phyloP scores from a whole-genome alignment of 2,888 invertebrate genomes.

The Vanessa cardui region DNA sequence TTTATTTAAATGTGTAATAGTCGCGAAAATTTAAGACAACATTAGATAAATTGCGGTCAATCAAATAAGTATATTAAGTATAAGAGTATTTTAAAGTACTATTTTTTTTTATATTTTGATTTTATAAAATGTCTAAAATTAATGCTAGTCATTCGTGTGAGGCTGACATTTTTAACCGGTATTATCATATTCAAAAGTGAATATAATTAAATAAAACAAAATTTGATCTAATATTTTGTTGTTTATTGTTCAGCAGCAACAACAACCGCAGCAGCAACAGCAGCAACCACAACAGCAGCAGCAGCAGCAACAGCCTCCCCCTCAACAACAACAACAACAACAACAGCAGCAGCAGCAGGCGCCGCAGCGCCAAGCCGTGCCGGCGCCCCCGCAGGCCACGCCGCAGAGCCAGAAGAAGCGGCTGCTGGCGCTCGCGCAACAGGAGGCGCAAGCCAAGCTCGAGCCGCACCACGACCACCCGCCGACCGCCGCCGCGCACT shows the following conservation, averaged over 20 bases:
- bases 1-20: no score
- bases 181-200: no score
- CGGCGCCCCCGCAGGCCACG: constrained; percentile 61
- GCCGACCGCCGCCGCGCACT: constrained; percentile 47
- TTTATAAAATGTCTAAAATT: no score
- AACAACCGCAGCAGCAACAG: constrained; percentile 37
- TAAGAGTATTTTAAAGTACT: no score
- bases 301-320: constrained; percentile 30
- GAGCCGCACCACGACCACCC: constrained; percentile 72
- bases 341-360: constrained; percentile 44
- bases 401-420: constrained; percentile 95
- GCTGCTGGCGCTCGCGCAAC: constrained; percentile 90
- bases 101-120: no score
- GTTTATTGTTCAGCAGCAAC: constrained; percentile 7
- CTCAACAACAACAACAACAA: constrained; percentile 40
- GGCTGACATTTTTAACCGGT: no score
- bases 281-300: constrained; percentile 26
- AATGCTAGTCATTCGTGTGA: no score
- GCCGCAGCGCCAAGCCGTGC: constrained; percentile 39
- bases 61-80: no score
- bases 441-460: constrained; percentile 80
- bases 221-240: no score
- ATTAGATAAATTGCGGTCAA: no score
- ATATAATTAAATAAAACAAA: no score
- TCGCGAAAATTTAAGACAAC: no score